Evolutionary conservation across 2,888 invertebrate genomes (phyloP), one percentile per base, ranked within the genome.

Genomic region (Anarsia innoxiella): DNA sequence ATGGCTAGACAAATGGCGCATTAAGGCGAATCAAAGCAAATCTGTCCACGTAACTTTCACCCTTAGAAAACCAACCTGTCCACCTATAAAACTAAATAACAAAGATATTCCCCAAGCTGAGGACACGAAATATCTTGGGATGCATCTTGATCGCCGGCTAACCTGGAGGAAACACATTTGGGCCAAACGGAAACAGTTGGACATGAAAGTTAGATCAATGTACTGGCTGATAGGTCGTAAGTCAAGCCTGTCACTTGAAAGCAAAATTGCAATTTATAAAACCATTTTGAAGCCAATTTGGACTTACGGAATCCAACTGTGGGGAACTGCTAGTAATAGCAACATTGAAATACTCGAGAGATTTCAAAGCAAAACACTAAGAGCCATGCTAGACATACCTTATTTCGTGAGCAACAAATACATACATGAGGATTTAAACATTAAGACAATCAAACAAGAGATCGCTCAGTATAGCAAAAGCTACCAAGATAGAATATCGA

Each of bases 261-360:
- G 10, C 3, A 25, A 25, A 25, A 8, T 25, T 3, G 6, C n/a
- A n/a, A 4, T 25, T n/a, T 25, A 25, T 10, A 25, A 25, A n/a
- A 8, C 6, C 10, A 25, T 25, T 3, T 3, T 25, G 10, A 25
- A 25, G 25, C 25, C 25, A 14, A 15, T 32, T 5, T 51, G 49
- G 45, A 48, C 51, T 46, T 48, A 47, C 37, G 32, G 39, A 40
- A 25, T 14, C 5, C 25, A 25, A n/a, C n/a, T 25, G n/a, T 25
- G 25, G 25, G 25, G 25, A 3, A 25, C 25, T 3, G 25, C 25
- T 2, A n/a, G 6, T 3, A 25, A 25, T 10, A 8, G 6, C 3
- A 25, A 25, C 25, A 4, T 25, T 2, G 25, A 25, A 25, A 25
- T 25, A 4, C 25, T 25, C n/a, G 6, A 25, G n/a, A 19, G 19